Evolutionary conservation across 2,888 invertebrate species (phyloP).

Genomic region (Callosobruchus maculatus): DNA sequence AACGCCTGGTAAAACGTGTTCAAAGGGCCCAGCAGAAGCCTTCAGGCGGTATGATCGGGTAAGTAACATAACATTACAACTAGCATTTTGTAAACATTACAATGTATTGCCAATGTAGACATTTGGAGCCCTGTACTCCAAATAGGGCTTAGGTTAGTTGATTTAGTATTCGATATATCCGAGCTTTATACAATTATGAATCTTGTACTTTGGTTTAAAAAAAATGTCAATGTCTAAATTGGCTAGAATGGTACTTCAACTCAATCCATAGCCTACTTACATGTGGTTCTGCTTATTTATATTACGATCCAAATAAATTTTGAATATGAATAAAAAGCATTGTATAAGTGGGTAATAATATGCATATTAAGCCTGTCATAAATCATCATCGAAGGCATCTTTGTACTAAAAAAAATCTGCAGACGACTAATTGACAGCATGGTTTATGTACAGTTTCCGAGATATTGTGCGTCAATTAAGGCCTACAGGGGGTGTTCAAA

Average conservation of each 20-base stretch:
- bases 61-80: constrained; percentile 20
- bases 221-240: background rate
- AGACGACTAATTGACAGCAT: no score
- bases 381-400: no score
- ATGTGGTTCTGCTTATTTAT: no score
- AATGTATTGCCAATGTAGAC: background rate
- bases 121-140: background rate
- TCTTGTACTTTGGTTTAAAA: background rate
- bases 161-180: background rate
- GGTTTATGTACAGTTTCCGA: no score
- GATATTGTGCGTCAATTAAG: no score
- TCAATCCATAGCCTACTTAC: no score
- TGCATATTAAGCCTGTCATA: no score
- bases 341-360: no score
- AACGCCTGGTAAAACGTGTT: background rate
- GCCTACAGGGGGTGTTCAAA: no score
- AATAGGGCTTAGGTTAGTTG: background rate
- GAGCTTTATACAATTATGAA: background rate
- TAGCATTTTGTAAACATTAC: constrained; percentile 1
- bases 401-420: no score
- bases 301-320: no score
- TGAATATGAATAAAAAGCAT: no score
- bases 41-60: constrained; percentile 36
- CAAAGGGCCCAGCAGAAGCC: background rate
- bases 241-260: background rate